A percentile compares a stretch with the other conserved stretches of the same genome.
Evolutionary conservation across 1,140 invertebrate species (phyloP).

Genomic region (Diploscapter pachys): DNA sequence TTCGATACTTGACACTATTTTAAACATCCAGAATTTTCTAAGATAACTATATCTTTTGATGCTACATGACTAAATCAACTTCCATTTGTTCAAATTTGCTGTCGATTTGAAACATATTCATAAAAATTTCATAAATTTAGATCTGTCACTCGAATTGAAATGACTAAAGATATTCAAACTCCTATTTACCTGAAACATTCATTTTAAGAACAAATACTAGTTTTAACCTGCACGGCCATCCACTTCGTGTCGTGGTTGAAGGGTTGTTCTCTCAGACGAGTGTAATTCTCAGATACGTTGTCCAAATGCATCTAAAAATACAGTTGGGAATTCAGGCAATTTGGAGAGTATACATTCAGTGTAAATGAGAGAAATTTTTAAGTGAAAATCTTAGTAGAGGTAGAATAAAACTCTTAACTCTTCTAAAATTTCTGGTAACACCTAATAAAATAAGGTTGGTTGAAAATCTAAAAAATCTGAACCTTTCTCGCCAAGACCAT

Average conservation of each 20-base stretch:
- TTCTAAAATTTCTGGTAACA: not conserved
- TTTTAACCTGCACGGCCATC: constrained; percentile 77
- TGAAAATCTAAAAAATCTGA: not conserved
- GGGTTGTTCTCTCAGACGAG: constrained; percentile 86
- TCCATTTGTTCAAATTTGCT: too few relatives aligned
- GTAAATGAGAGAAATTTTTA: not conserved
- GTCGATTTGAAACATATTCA: not conserved
- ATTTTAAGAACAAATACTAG: too few relatives aligned
- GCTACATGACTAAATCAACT: not conserved
- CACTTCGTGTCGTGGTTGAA: constrained; percentile 96
- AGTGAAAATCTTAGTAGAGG: not conserved
- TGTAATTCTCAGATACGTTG: constrained; percentile 75
- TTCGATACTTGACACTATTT: too few relatives aligned
- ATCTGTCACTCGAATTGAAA: too few relatives aligned
- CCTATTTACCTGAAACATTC: too few relatives aligned
- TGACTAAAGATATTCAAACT: too few relatives aligned
- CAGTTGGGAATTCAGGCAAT: constrained; percentile 64
- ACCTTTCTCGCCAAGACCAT: constrained; percentile 84
- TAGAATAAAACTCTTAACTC: not conserved
- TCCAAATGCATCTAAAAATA: constrained; percentile 68
- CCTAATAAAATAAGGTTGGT: constrained; percentile 1
- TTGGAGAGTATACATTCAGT: not conserved
- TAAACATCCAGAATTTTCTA: not conserved
- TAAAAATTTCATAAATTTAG: constrained; percentile 29
- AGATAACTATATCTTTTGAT: not conserved